Evolutionary conservation across 2,888 invertebrate genomes (phyloP), one percentile per base, ranked within the genome.

Genomic region (Sphaerophoria rueppellii): DNA sequence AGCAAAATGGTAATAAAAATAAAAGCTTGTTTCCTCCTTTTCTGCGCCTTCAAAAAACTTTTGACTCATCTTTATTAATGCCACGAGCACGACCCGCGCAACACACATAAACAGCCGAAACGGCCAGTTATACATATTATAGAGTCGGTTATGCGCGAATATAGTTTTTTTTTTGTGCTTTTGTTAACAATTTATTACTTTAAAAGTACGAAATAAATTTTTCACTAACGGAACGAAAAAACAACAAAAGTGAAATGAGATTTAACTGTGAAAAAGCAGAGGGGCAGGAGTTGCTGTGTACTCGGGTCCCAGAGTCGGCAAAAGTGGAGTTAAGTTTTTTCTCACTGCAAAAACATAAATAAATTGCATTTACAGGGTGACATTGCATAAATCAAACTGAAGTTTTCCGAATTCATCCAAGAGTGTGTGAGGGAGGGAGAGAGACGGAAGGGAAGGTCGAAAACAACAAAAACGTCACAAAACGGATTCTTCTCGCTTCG

Each of bases 341-440:
- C 24, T n/a, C 32, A 37, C 52, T 58, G 70, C 46, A 69, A 73
- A 72, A 73, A 81, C 83, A 76, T 83, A 85, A 80, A 85, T 85
- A 85, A 85, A 85, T 81, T 85, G 85, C 85, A 85, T 85, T 85
- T 85, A 76, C 72, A 85, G 77, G 85, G 73, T 85, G 85, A 85
- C 85, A 77, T 77, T 76, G 81, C 76, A 85, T 85, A 85, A 85
- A 85, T 85, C 85, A 85, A 81, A 81, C 70, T 85, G 85, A 81
- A 81, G 80, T 80, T 65, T 72, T 77, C 65, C 65, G 72, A 70
- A 81, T 80, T 24, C 24, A 24, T 24, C 24, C 24, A 24, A 71
- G 55, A 69, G 69, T 69, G 54, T 40, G 40, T 4, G 12, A 24
- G 32, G 24, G 48, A 37, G 11, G 9, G 40, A 40, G 34, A 55